Evolutionary conservation across 2,888 invertebrate genomes (phyloP), one percentile per base, ranked within the genome.

Genomic region (Macroteleia sp.): DNA sequence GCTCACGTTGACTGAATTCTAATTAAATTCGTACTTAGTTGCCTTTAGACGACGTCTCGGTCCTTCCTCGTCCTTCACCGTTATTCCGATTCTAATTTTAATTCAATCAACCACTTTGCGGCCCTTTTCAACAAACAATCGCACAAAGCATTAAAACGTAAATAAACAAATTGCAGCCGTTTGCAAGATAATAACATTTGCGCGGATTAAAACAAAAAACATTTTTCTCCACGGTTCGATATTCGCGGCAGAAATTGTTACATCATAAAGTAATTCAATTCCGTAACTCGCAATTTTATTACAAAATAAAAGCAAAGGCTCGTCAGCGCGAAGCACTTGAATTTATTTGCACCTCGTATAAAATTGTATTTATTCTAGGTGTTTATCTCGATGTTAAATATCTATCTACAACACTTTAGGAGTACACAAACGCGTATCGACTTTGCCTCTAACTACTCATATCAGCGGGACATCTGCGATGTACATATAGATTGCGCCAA

Each of bases 331-430:
- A n/a, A 48, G 50, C 77, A 61, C 71, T 77, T 66, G 71, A 77
- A 77, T 77, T 77, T 71, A 71, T 77, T 77, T 71, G 66, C 70
- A 71, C 77, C 77, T 77, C 61, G 54, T 59, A 77, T 71, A 70
- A 77, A 77, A 77, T 77, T 66, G 71, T 77, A 71, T 77, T 77
- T 77, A 77, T 77, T 71, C 77, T 61, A 67, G 25, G 67, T 54
- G 77, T 67, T 77, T 77, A 77, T 77, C 77, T 41, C 71, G 56
- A 54, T 54, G 71, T 71, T 77, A 77, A 61, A 71, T 61, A 77
- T 77, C 77, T 57, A 77, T 77, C 71, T 71, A 67, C 71, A 71
- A 71, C 66, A 71, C 70, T 76, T 69, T 70, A 76, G 50, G 70
- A 70, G 64, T 64, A 76, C 64, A 76, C 59, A 76, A 76, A 64